These are phyloP conservation scores for Peromyscus californicus DNA, from an alignment of 2,113 vertebrate species.

Conservation along the genomic window DNA sequence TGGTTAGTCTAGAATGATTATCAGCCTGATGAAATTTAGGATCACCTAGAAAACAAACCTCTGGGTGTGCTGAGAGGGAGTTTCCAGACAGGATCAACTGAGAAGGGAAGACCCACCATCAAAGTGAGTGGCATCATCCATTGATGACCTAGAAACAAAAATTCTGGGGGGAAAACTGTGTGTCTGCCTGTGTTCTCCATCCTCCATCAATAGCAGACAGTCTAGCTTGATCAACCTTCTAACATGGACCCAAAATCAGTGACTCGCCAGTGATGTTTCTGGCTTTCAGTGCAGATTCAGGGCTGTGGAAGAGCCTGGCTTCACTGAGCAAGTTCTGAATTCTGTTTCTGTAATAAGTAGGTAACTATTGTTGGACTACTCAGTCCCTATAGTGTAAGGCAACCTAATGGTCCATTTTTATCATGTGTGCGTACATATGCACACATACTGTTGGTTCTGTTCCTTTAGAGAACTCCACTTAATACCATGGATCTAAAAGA, in stretches of 20 bases:
- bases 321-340: background rate
- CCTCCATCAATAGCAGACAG: background rate
- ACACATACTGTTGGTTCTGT: background rate
- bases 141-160: background rate
- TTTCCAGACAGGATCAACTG: background rate
- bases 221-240: background rate
- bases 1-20: background rate
- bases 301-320: background rate
- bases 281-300: background rate
- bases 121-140: background rate
- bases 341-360: background rate
- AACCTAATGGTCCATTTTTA: background rate
- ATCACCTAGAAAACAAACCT: background rate
- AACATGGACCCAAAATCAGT: too few relatives aligned
- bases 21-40: background rate
- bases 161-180: background rate
- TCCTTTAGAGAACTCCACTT: background rate
- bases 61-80: background rate
- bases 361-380: background rate
- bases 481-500: background rate
- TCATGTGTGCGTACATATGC: background rate
- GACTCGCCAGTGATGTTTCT: too few relatives aligned
- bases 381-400: background rate
- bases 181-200: background rate
- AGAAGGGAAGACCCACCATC: background rate